These are phyloP conservation scores for Ranitomeya imitator DNA, from an alignment of 2,113 vertebrate species.

Conservation along the genomic window DNA sequence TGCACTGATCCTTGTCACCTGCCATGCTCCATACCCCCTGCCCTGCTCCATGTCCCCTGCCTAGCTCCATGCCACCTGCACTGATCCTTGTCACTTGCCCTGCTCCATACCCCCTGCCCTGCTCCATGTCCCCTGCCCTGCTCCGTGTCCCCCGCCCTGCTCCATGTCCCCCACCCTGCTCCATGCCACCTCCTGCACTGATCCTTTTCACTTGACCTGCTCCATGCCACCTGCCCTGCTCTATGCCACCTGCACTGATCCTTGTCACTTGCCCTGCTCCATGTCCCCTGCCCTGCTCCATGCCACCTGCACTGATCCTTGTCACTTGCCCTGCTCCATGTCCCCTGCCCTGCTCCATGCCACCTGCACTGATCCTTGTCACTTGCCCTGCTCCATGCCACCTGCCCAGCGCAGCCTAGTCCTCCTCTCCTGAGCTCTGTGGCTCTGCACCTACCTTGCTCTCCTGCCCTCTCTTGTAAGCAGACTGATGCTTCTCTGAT, in stretches of 20 bases:
- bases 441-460: slow-evolving; percentile 34
- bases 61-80: neutral
- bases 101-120: neutral
- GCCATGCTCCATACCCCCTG: too few relatives aligned
- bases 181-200: neutral
- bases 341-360: neutral
- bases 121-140: neutral
- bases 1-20: too few relatives aligned
- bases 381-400: neutral
- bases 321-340: neutral
- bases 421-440: neutral
- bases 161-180: too few relatives aligned
- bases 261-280: neutral
- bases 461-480: slow-evolving; percentile 51
- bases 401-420: neutral
- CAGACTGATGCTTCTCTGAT: slow-evolving; percentile 52
- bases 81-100: neutral
- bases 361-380: neutral
- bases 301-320: neutral
- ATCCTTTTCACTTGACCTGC: too few relatives aligned
- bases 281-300: neutral
- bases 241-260: neutral
- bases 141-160: neutral
- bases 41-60: neutral
- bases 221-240: neutral